These are phyloP conservation scores for Gnathonemus longibarbis DNA, from an alignment of 2,113 vertebrate genomes.

Conservation along the genomic window DNA sequence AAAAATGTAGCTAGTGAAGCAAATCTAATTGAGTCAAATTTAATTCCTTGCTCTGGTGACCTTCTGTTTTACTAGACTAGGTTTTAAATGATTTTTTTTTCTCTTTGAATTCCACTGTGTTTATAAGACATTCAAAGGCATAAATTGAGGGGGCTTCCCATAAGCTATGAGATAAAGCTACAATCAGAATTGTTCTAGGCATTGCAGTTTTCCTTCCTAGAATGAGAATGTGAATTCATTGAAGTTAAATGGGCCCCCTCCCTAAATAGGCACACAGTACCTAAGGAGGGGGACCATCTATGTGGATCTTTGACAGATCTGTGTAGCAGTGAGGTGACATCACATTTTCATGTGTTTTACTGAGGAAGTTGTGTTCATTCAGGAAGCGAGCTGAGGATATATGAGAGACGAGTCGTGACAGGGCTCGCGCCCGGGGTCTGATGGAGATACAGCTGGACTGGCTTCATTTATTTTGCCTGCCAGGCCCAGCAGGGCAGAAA, in stretches of 20 bases:
- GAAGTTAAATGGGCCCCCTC: neutral
- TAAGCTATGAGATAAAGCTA: neutral
- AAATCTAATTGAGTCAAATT: neutral
- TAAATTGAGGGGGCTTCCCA: neutral
- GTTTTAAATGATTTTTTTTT: neutral
- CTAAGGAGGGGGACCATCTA: neutral
- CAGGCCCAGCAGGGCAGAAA: neutral
- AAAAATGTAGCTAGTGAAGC: neutral
- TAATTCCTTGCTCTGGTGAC: neutral
- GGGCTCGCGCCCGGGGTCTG: neutral
- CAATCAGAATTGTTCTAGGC: neutral
- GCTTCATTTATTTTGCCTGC: conserved; percentile 1
- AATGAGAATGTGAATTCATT: neutral
- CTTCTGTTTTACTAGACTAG: neutral
- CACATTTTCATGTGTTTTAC: neutral
- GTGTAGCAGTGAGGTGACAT: neutral
- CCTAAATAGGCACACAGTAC: neutral
- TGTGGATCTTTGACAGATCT: neutral
- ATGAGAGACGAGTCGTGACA: neutral
- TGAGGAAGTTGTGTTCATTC: neutral
- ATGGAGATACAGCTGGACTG: neutral
- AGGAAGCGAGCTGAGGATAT: neutral
- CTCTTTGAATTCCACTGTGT: neutral
- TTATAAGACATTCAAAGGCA: neutral
- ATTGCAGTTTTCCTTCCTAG: neutral